Evolutionary conservation across 2,888 invertebrate genomes (phyloP), one percentile per base, ranked within the genome.

Genomic region (Cryptophagus acutangulus): DNA sequence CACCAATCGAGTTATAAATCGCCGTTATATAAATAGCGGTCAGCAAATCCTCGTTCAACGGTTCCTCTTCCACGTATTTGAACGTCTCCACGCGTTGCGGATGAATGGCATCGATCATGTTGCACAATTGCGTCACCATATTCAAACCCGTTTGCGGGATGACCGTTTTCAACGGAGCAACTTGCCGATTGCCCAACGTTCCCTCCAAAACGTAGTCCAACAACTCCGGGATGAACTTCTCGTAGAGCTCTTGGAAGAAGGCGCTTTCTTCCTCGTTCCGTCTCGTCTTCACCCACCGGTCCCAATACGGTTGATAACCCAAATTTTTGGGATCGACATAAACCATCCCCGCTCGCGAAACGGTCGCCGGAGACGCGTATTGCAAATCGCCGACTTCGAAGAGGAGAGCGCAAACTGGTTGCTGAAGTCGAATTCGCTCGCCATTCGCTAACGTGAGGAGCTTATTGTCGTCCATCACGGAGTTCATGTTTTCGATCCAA

Each of bases 401-500:
- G 69, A 17, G 86, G 81, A 66, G 88, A 87, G 67, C 89, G 82
- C 43, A 82, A 79, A 59, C 86, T 84, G 48, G 88, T 84, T 41
- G 92, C 72, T 44, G 88, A 77, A 47, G 92, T 89, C 46, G 91
- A 75, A 59, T 57, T 6, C 58, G 28, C 37, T 71, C 94, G 88
- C 40, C 92, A 65, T 93, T 94, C 2, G 92, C 90, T 42, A 94
- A 72, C 1, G 93, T 94, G 39, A 94, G 71, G 28, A 93, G 71
- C 61, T 84, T 87, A 65, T 93, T 94, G 67, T 94, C 93, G 62
- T 94, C 94, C 93, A 94, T 93, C 1, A 94, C 92, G 0, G 92
- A 91, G 72, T 93, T 94, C 91, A 94, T 93, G 71, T 93, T 94
- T 70, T 94, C 94, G 49, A 94, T 90, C 93, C 93, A 94, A 26